Evolutionary conservation across 2,888 invertebrate species (phyloP).

Genomic region (Aphodius granarius): DNA sequence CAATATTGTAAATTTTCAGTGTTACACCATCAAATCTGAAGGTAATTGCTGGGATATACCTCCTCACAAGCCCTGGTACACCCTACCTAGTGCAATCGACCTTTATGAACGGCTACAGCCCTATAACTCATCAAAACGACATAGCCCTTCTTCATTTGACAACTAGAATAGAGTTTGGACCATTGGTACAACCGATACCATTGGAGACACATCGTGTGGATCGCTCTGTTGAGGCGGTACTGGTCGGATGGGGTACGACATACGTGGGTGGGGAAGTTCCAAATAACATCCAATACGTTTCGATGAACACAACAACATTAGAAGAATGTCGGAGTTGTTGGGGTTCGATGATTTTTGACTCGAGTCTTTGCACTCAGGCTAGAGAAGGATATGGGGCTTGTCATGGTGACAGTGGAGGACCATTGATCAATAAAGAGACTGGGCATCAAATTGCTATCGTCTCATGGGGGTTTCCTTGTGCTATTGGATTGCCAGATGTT

Average conservation of each 20-base stretch:
- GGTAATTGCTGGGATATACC: neutral
- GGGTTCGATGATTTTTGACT: neutral
- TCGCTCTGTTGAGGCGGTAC: neutral
- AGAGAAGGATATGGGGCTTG: constrained; percentile 63
- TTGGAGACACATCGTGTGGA: neutral
- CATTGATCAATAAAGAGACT: constrained; percentile 12
- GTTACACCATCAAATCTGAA: neutral
- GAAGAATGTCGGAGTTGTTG: constrained; percentile 7
- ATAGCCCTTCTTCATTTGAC: constrained; percentile 16
- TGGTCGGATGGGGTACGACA: constrained; percentile 40
- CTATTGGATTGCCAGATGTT: constrained; percentile 50
- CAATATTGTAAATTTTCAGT: neutral
- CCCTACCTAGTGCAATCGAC: neutral
- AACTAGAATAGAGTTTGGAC: neutral
- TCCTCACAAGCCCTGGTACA: neutral
- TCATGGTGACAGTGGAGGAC: constrained; percentile 48
- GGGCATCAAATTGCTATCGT: constrained; percentile 35
- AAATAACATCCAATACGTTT: constrained; percentile 57
- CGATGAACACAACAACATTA: constrained; percentile 57
- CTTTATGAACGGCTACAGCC: neutral
- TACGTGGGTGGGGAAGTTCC: constrained; percentile 59
- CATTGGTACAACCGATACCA: constrained; percentile 7
- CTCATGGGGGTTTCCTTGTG: constrained; percentile 53
- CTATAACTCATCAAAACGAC: constrained; percentile 2
- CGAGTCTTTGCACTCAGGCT: neutral